Conservation (phyloP, 2,113 vertebrate species). For the Neotoma lepida region DNA sequence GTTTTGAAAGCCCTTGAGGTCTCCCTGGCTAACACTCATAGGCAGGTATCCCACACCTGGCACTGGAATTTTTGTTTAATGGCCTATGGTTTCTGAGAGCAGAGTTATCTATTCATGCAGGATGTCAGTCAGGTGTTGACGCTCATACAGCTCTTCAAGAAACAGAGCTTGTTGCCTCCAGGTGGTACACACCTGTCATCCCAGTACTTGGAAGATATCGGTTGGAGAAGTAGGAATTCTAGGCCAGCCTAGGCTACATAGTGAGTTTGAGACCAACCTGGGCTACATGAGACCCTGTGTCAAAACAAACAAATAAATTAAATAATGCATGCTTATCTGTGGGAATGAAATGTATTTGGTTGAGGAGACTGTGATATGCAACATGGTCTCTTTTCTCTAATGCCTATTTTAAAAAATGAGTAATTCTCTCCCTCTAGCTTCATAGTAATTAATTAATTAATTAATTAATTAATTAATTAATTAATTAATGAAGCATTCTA, state of each 20-base stretch:
- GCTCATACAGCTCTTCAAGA: not conserved
- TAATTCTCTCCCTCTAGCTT: not conserved
- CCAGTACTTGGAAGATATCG: not conserved
- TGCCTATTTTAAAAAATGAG: not conserved
- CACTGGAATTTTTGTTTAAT: not conserved
- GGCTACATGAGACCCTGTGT: not conserved
- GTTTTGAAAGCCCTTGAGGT: not conserved
- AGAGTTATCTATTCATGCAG: not conserved
- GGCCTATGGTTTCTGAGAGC: not conserved
- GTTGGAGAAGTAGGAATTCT: not conserved
- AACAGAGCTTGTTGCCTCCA: not conserved
- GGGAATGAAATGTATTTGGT: not conserved
- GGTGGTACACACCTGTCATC: too few relatives aligned
- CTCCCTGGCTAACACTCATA: not conserved
- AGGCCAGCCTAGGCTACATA: not conserved
- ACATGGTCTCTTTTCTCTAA: not conserved
- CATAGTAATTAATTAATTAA: not conserved
- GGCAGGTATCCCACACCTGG: not conserved
- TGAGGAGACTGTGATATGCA: not conserved
- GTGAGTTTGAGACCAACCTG: not conserved
- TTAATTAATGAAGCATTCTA: constrained; percentile 22
- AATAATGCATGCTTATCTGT: not conserved
- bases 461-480: not conserved
- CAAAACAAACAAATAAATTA: not conserved
- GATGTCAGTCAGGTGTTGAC: not conserved